Evolutionary conservation across 23 tunicate genomes (phyloP).

Genomic region (Oikopleura albicans): DNA sequence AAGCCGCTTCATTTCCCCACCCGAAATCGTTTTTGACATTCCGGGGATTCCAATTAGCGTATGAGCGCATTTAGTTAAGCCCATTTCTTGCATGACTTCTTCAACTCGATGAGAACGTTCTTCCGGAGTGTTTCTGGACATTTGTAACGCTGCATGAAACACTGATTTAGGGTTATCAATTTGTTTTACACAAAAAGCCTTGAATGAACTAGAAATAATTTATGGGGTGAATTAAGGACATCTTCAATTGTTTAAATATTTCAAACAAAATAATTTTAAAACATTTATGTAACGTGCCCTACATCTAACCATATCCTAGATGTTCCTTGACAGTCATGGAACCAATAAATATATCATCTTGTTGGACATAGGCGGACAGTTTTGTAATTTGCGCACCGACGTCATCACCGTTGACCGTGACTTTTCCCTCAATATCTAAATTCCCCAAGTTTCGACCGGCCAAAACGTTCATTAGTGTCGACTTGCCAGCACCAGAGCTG

Average conservation of each 20-base stretch:
- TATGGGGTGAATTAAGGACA: too few relatives aligned
- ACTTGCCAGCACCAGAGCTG: slow-evolving; percentile 70
- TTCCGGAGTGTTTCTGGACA: slow-evolving; percentile 16
- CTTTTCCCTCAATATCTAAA: slow-evolving; percentile 37
- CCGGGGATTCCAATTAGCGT: slow-evolving; percentile 16
- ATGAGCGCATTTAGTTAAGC: slow-evolving; percentile 32
- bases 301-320: slow-evolving; percentile 18
- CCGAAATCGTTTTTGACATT: slow-evolving; percentile 16
- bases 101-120: slow-evolving; percentile 32
- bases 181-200: too few relatives aligned
- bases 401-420: background rate
- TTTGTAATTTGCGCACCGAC: slow-evolving; percentile 10
- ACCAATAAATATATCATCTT: slow-evolving; percentile 74
- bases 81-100: slow-evolving; percentile 54
- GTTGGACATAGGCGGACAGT: slow-evolving; percentile 63
- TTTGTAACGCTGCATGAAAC: background rate
- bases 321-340: slow-evolving; percentile 66
- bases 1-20: slow-evolving; percentile 16
- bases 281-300: background rate
- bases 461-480: slow-evolving; percentile 46
- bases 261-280: too few relatives aligned
- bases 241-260: too few relatives aligned
- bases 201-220: too few relatives aligned
- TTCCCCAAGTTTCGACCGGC: slow-evolving; percentile 49
- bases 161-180: too few relatives aligned